Evolutionary conservation across 2,113 vertebrate genomes (phyloP), one percentile per base, ranked within the genome.

Genomic region (Toxotes jaculatrix): DNA sequence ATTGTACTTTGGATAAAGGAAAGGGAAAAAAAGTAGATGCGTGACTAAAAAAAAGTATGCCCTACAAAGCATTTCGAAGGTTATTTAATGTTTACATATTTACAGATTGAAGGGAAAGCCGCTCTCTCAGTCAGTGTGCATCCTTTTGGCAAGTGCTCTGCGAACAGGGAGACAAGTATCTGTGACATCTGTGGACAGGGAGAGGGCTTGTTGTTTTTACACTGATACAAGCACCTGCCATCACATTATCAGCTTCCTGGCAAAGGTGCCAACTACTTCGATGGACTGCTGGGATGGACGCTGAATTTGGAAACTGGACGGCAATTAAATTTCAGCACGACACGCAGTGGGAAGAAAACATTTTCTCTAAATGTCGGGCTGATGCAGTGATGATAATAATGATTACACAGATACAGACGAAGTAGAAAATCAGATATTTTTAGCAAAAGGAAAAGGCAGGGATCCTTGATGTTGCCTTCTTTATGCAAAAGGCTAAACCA

Each of bases 151-250:
- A 82, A 85, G 66, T 73, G 64, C 67, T 87, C 60, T 78, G 83
- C 68, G 69, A 79, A 86, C 83, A 64, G 42, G 74, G 79, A 89
- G 83, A 85, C 83, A 77, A 83, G 85, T 76, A 84, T 83, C 89
- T 87, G 86, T 87, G 88, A 79, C 87, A 89, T 88, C 84, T 84
- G 76, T 76, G 81, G 83, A 77, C 80, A 85, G 74, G 87, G 42
- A 86, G 66, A 75, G 79, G 68, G 74, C 85, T 82, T 86, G 84
- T 81, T 91, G 81, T 90, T 85, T 88, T 82, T 83, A 73, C 85
- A 83, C 79, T n/a, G 77, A 88, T 73, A 84, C 53, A 80, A 83
- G 85, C 77, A 87, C 77, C 91, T 89, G 88, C 61, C 88, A 86
- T 89, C 86, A 72, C 69, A 79, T 90, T 81, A 88, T 83, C 66